phyloP scores from a whole-genome alignment of 1,140 invertebrate genomes.

The Nasonia vitripennis region DNA sequence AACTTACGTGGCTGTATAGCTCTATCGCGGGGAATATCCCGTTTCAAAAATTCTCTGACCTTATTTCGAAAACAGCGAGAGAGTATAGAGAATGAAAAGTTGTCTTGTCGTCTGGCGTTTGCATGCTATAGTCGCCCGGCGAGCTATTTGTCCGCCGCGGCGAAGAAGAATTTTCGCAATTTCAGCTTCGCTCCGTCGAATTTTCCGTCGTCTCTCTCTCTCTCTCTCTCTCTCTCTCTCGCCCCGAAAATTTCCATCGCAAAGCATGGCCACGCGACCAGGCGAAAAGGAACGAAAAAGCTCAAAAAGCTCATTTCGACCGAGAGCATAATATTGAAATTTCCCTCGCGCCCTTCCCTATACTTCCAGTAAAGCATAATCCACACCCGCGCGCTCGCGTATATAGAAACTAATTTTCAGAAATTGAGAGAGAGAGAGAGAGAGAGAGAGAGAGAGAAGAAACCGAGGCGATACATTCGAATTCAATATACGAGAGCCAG shows the following conservation, averaged over 20 bases:
- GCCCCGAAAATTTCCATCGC: constrained; percentile 10
- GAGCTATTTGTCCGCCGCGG: not conserved
- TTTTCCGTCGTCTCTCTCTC: not conserved
- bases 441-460: not conserved
- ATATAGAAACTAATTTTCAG: not conserved
- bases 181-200: not conserved
- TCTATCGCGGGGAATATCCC: not conserved
- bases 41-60: not conserved
- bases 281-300: constrained; percentile 4
- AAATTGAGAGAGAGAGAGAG: not conserved
- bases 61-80: not conserved
- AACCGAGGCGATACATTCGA: not conserved
- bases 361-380: not conserved
- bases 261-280: not conserved
- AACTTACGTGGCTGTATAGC: not conserved
- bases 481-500: constrained; percentile 20
- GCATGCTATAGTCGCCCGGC: too few species aligned
- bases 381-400: not conserved
- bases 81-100: not conserved
- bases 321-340: constrained; percentile 31
- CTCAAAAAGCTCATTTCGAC: not conserved
- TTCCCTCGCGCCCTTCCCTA: not conserved
- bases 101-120: not conserved
- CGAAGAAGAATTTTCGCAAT: constrained; percentile 12
- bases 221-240: not conserved